Evolutionary conservation across 2,797 vertebrate genomes (phyloP).

Genomic region (Eupleurogrammus muticus): DNA sequence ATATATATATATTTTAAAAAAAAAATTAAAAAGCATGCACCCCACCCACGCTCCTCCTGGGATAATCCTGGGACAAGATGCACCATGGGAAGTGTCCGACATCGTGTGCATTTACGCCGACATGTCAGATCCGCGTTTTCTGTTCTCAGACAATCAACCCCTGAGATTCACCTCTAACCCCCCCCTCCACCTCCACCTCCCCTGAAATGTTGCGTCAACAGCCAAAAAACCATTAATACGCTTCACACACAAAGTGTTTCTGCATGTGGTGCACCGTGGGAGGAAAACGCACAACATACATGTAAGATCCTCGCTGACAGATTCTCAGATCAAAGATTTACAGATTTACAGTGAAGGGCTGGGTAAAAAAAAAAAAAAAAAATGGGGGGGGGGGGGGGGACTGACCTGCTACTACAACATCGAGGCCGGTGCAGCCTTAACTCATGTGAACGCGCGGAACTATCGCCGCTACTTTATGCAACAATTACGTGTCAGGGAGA

Average conservation of each 20-base stretch:
- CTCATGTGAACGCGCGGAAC: not conserved
- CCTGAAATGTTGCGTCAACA: constrained; percentile 31
- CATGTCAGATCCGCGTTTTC: constrained; percentile 44
- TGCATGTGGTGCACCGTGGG: not conserved
- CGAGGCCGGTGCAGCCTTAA: too few species aligned
- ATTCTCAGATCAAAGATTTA: constrained; percentile 40
- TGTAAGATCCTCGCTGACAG: constrained; percentile 27
- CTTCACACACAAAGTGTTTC: constrained; percentile 20
- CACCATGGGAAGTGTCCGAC: constrained; percentile 57
- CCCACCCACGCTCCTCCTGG: constrained; percentile 48
- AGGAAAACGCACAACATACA: not conserved
- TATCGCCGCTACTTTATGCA: constrained; percentile 44
- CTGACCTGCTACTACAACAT: constrained; percentile 32
- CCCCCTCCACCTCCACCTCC: too few species aligned
- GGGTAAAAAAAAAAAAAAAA: too few species aligned
- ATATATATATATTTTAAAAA: too few species aligned
- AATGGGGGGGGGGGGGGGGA: too few species aligned
- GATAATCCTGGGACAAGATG: constrained; percentile 62
- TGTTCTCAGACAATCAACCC: constrained; percentile 26
- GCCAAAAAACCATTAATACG: constrained; percentile 19
- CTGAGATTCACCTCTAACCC: constrained; percentile 33
- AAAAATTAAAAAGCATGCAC: constrained; percentile 41
- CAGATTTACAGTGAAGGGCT: constrained; percentile 16
- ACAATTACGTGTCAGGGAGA: constrained; percentile 67
- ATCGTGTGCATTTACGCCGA: constrained; percentile 50